A percentile compares a stretch with the other conserved stretches of the same genome.
phyloP scores from a whole-genome alignment of 2,888 invertebrate species.

The Habrosyne pyritoides region DNA sequence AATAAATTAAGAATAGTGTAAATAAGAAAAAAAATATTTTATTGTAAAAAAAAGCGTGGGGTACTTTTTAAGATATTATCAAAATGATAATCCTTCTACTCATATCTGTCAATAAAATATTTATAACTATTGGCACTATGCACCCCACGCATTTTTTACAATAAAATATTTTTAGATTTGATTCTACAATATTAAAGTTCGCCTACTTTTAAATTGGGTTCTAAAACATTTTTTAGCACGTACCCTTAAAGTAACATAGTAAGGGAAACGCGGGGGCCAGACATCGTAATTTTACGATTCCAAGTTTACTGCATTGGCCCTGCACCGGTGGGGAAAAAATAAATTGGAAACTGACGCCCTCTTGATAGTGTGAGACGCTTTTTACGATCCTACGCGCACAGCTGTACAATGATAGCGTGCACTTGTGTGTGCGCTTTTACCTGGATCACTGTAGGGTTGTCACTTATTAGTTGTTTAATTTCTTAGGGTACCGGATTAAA shows the following conservation, averaged over 20 bases:
- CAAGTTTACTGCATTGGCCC: conserved; percentile 73
- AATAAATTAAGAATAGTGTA: no score
- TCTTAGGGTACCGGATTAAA: no score
- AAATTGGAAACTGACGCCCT: conserved; percentile 79
- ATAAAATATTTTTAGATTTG: no score
- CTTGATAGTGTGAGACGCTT: conserved; percentile 50
- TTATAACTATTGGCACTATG: no score
- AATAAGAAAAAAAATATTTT: no score
- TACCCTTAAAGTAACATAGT: conserved; percentile 45
- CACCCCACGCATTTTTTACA: no score
- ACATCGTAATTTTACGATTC: conserved; percentile 77
- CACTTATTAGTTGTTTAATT: background rate
- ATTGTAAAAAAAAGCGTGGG: no score
- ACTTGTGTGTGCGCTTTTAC: conserved; percentile 13
- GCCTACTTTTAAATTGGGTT: no score
- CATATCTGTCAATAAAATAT: no score
- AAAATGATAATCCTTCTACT: no score
- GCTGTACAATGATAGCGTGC: conserved; percentile 7
- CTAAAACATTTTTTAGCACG: background rate
- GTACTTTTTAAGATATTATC: no score
- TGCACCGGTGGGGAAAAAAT: conserved; percentile 79
- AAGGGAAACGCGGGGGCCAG: conserved; percentile 63
- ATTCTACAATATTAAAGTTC: no score
- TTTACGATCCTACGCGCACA: conserved; percentile 52
- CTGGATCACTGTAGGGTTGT: conserved; percentile 7